Conservation (phyloP, 2,113 vertebrate species). For the Podarcis muralis region DNA sequence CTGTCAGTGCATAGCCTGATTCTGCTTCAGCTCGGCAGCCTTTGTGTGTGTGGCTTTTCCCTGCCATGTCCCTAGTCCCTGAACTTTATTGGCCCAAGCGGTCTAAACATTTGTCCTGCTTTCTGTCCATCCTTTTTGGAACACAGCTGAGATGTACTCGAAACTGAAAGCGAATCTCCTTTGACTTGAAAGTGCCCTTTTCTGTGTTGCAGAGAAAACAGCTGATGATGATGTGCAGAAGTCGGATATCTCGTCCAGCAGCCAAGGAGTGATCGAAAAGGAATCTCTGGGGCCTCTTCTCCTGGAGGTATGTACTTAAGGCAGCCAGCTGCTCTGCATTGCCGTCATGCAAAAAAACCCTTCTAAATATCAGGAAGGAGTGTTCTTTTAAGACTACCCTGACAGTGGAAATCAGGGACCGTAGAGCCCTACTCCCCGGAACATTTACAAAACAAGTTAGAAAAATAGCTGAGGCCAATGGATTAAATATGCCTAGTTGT, state of each 20-base stretch:
- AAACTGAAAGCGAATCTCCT: not conserved
- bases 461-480: not conserved
- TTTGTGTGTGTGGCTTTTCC: not conserved
- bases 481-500: not conserved
- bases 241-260: slow-evolving; percentile 94
- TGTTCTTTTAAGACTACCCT: not conserved
- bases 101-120: not conserved
- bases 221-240: slow-evolving; percentile 92
- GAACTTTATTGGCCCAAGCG: not conserved
- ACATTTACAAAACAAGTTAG: not conserved
- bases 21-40: not conserved
- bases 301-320: slow-evolving; percentile 76
- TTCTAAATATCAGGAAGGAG: not conserved
- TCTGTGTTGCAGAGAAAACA: slow-evolving; percentile 81
- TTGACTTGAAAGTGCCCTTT: not conserved
- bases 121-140: not conserved
- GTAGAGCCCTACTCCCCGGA: not conserved
- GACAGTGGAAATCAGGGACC: not conserved
- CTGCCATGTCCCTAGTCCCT: not conserved
- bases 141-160: not conserved
- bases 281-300: slow-evolving; percentile 88
- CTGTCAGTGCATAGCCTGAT: not conserved
- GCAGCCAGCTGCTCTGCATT: not conserved
- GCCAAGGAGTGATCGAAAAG: slow-evolving; percentile 92
- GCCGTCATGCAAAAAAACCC: not conserved